These are phyloP conservation scores for Danionella cerebrum DNA, from an alignment of 2,113 vertebrate species.

Conservation along the genomic window DNA sequence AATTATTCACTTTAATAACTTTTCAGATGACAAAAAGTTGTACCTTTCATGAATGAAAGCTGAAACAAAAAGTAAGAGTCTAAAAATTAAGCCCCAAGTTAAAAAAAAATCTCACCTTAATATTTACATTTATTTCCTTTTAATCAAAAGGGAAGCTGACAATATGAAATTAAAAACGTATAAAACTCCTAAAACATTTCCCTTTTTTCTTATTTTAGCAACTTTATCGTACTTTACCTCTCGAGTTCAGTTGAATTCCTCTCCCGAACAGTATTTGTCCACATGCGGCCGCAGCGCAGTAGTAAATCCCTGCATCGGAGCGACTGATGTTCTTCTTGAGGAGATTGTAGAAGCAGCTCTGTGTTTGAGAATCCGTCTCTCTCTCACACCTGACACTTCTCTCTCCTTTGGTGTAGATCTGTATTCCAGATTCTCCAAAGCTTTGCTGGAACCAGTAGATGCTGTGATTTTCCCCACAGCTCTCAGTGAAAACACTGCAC, in stretches of 20 bases:
- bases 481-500: constrained; percentile 27
- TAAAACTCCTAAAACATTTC: no score
- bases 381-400: constrained; percentile 22
- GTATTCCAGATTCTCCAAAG: constrained; percentile 17
- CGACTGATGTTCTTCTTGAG: constrained; percentile 23
- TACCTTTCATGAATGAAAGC: no score
- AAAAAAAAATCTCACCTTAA: no score
- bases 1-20: no score
- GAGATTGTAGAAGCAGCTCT: constrained; percentile 44
- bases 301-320: constrained; percentile 38
- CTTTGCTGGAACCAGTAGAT: constrained; percentile 41
- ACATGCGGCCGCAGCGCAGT: constrained; percentile 45
- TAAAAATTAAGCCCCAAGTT: no score
- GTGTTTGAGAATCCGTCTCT: neutral
- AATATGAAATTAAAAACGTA: no score
- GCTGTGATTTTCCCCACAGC: constrained; percentile 31
- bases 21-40: no score
- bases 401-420: constrained; percentile 31
- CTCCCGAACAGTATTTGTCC: constrained; percentile 45
- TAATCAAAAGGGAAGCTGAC: no score
- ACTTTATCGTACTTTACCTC: neutral
- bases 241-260: constrained; percentile 2
- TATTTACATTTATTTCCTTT: no score
- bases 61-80: no score
- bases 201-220: neutral